Percentiles rank a stretch among this genome's conserved stretches.
Evolutionary conservation across 2,113 vertebrate species (phyloP).

Genomic region (Nothocercus nigrocapillus): DNA sequence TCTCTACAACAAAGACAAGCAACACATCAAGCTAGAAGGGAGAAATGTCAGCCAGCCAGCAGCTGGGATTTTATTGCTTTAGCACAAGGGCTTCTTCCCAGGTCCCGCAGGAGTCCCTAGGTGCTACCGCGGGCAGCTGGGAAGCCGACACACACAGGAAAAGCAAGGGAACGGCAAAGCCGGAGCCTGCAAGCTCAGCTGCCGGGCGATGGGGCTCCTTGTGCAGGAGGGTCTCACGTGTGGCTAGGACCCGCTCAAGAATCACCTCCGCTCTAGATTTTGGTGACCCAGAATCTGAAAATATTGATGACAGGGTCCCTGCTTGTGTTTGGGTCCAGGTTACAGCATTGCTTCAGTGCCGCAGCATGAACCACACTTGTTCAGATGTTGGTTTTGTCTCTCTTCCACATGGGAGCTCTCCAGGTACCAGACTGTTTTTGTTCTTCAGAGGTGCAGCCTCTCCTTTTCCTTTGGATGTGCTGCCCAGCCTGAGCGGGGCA

Average conservation of each 20-base stretch:
- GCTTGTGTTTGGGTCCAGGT: not conserved
- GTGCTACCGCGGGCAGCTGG: conserved; percentile 10
- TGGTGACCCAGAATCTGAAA: not conserved
- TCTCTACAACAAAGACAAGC: conserved; percentile 67
- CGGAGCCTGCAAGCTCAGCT: not conserved
- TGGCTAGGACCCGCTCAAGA: not conserved
- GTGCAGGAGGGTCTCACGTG: not conserved
- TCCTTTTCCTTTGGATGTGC: not conserved
- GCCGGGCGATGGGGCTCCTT: not conserved
- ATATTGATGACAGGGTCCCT: not conserved
- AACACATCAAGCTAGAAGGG: conserved; percentile 57
- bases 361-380: not conserved
- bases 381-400: not conserved
- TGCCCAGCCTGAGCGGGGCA: not conserved
- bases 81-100: not conserved
- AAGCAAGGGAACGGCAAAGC: no score
- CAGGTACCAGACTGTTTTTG: not conserved
- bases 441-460: not conserved
- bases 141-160: not conserved
- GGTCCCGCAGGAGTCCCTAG: not conserved
- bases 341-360: not conserved
- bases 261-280: not conserved
- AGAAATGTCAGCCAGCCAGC: conserved; percentile 49
- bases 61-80: conserved; percentile 49
- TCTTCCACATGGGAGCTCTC: not conserved